Base-by-base conservation (phyloP, 64 coral and sea anemone genomes). In the Dendrophyllia cribrosa region DNA sequence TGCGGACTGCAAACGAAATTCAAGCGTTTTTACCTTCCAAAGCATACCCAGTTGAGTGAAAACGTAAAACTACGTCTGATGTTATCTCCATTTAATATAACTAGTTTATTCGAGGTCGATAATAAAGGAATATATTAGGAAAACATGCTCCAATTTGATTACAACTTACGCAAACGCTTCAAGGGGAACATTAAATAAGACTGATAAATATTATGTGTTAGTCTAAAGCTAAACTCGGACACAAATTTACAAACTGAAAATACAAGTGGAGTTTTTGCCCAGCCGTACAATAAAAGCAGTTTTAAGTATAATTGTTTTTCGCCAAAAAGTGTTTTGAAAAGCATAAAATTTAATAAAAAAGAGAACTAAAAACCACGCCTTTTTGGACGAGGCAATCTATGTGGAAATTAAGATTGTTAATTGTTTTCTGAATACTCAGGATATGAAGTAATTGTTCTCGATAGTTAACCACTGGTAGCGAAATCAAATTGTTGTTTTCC, bases 371-470 rank as follows among this genome's bases (percentile, higher is more conserved):
- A 67, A 84, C 80, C 62, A 67, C 62, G 43, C 79, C 59, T 82
- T 64, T 82, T 63, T 25, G 43, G 60, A 77, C 9, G 79, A 82
- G 3, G 43, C 61, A 84, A 84, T 84, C 61, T 66, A 68, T 5
- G 45, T 46, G 16, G 79, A 84, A 67, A 84, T 84, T 66, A 51
- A 67, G 80, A 68, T 84, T 68, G 80, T 84, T 84, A 84, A 84
- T 69, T 84, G 58, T 7, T 4, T 5, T 7, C 19, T 84, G 43
- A 68, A 84, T 84, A 23, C 43, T 13, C 20, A 50, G 61, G 80
- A 84, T 67, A 44, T 62, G 17, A 34, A 67, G 17, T 48, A 49
- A 84, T 84, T 84, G 80, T 67, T 66, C 15, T 47, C 10, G 13
- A 68, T 67, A 6, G 44, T 50, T 84, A 65, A 68, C 80, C 62